phyloP scores from a whole-genome alignment of 2,113 vertebrate species.

The Odobenus rosmarus region DNA sequence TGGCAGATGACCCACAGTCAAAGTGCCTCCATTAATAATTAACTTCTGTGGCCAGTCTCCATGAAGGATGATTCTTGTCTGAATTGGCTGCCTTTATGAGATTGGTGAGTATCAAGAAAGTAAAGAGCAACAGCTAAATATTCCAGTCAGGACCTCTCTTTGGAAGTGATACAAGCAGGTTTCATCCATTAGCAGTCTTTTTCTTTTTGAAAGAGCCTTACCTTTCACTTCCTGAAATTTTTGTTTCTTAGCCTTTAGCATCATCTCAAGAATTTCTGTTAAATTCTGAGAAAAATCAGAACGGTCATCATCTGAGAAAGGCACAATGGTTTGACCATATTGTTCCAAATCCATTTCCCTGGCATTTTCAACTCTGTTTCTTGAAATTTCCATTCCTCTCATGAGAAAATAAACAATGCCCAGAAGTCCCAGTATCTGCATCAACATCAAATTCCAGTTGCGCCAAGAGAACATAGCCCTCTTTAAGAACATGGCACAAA shows the following conservation, averaged over 20 bases:
- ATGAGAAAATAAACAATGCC: slow-evolving; percentile 91
- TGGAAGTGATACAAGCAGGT: not conserved
- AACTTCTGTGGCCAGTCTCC: not conserved
- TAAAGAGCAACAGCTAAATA: not conserved
- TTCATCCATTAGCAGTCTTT: not conserved
- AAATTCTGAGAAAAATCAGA: slow-evolving; percentile 80
- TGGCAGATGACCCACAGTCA: not conserved
- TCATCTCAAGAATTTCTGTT: slow-evolving; percentile 83
- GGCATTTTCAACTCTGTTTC: slow-evolving; percentile 82
- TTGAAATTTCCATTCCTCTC: slow-evolving; percentile 87
- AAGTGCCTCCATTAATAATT: not conserved
- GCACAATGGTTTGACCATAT: slow-evolving; percentile 91
- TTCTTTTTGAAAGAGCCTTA: slow-evolving; percentile 77
- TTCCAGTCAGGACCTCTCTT: not conserved
- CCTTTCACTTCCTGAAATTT: slow-evolving; percentile 87
- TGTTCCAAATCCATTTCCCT: slow-evolving; percentile 88
- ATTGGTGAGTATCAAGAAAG: not conserved
- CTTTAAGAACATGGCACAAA: slow-evolving; percentile 96
- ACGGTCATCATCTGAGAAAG: slow-evolving; percentile 84
- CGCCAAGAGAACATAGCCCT: slow-evolving; percentile 94
- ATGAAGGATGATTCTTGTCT: not conserved
- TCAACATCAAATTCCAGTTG: slow-evolving; percentile 96
- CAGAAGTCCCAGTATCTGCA: slow-evolving; percentile 94
- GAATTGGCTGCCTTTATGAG: not conserved
- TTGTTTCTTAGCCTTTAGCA: slow-evolving; percentile 86